Conservation (phyloP, 2,888 invertebrate species). For the Ichneumoninae sp. region DNA sequence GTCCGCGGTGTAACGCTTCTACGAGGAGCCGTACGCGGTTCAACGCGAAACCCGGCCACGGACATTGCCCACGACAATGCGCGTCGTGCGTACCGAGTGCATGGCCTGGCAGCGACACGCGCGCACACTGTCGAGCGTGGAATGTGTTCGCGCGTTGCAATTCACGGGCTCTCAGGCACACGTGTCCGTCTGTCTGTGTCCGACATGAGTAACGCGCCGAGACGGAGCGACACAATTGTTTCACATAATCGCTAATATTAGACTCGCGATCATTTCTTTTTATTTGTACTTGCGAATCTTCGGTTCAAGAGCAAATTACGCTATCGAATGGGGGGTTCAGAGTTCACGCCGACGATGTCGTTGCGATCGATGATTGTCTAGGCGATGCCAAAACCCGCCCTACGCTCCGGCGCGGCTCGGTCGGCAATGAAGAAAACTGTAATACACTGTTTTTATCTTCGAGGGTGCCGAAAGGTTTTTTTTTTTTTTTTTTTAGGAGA, state of each 20-base stretch:
- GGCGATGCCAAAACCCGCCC: neutral
- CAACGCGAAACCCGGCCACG: constrained; percentile 79
- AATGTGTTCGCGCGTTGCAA: constrained; percentile 45
- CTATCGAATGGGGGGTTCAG: neutral
- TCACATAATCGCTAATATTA: constrained; percentile 59
- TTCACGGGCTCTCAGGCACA: constrained; percentile 45
- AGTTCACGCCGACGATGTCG: neutral
- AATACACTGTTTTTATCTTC: no score
- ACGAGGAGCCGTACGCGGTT: constrained; percentile 57
- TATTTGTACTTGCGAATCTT: constrained; percentile 4
- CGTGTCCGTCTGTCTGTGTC: constrained; percentile 35
- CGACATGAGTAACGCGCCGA: constrained; percentile 59
- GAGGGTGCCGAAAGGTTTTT: no score
- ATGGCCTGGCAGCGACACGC: neutral
- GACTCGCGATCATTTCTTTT: constrained; percentile 29
- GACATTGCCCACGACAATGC: constrained; percentile 75
- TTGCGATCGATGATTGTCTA: neutral
- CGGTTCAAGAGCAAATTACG: neutral
- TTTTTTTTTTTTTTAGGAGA: no score
- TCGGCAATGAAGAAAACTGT: no score
- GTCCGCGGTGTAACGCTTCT: constrained; percentile 55
- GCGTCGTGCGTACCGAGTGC: constrained; percentile 59
- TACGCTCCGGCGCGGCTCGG: no score
- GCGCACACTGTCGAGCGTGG: constrained; percentile 6
- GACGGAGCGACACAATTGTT: constrained; percentile 59